Conservation (phyloP, 1,140 invertebrate species). For the Cryptotermes secundus region DNA sequence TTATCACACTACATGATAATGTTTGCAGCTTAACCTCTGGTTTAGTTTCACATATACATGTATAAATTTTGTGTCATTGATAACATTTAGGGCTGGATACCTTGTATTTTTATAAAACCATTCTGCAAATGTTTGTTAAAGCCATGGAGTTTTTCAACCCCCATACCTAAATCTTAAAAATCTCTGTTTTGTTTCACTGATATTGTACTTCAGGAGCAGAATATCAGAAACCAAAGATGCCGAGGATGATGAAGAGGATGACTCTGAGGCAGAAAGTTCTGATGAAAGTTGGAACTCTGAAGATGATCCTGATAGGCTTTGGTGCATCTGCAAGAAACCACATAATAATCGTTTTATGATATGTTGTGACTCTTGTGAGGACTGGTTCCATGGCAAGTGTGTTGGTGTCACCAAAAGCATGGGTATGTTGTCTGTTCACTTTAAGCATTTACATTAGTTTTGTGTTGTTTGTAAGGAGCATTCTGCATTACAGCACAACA, state of each 20-base stretch:
- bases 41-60: no score
- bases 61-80: no score
- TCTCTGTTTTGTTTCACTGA: no score
- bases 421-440: slow-evolving; percentile 53
- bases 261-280: slow-evolving; percentile 56
- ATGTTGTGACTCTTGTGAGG: slow-evolving; percentile 92
- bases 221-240: neutral
- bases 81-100: no score
- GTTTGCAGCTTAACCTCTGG: no score
- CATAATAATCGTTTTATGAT: slow-evolving; percentile 98
- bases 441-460: slow-evolving; percentile 23
- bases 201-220: neutral
- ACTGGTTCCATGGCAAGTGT: slow-evolving; percentile 97
- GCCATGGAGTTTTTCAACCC: no score
- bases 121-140: no score
- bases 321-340: slow-evolving; percentile 94
- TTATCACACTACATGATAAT: no score
- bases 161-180: no score
- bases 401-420: slow-evolving; percentile 90
- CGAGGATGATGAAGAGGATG: slow-evolving; percentile 39
- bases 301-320: slow-evolving; percentile 91
- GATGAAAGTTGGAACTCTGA: slow-evolving; percentile 74
- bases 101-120: no score
- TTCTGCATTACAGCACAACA: no score
- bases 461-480: neutral